phyloP scores from a whole-genome alignment of 2,797 vertebrate genomes.

The Hemibagrus guttatus region DNA sequence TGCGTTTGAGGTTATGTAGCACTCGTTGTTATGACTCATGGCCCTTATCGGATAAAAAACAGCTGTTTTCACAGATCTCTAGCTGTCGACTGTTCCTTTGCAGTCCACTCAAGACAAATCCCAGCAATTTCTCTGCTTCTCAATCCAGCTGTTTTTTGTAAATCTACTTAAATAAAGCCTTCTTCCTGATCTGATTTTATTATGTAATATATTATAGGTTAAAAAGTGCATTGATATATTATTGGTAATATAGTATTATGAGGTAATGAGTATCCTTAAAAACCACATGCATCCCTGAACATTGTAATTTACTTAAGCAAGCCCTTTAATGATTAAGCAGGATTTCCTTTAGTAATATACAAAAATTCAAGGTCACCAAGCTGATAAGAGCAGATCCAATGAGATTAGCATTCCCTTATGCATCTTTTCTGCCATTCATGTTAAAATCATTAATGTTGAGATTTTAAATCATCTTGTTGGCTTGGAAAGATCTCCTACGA shows the following conservation, averaged over 20 bases:
- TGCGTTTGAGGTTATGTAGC: conserved; percentile 16
- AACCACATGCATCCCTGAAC: conserved; percentile 21
- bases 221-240: not conserved
- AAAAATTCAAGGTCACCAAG: conserved; percentile 31
- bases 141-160: conserved; percentile 1
- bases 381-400: conserved; percentile 32
- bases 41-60: conserved; percentile 9
- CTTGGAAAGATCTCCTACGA: conserved; percentile 11
- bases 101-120: conserved; percentile 25
- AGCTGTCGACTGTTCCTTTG: conserved; percentile 30
- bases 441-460: conserved; percentile 32
- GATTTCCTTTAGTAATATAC: conserved; percentile 36
- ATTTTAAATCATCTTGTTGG: conserved; percentile 24
- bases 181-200: conserved; percentile 9
- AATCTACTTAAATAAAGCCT: not conserved
- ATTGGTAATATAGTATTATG: not conserved
- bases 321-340: conserved; percentile 52
- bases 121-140: conserved; percentile 6
- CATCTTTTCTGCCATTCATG: conserved; percentile 25
- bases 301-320: conserved; percentile 43
- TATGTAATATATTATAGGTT: not conserved
- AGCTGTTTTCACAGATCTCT: conserved; percentile 12
- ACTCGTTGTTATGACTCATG: conserved; percentile 23
- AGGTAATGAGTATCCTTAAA: conserved; percentile 34
- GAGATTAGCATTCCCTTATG: conserved; percentile 18